Percentiles rank a stretch among this genome's conserved stretches.
Evolutionary conservation across 2,888 invertebrate species (phyloP).

Genomic region (Zhuqinia jingwanae): DNA sequence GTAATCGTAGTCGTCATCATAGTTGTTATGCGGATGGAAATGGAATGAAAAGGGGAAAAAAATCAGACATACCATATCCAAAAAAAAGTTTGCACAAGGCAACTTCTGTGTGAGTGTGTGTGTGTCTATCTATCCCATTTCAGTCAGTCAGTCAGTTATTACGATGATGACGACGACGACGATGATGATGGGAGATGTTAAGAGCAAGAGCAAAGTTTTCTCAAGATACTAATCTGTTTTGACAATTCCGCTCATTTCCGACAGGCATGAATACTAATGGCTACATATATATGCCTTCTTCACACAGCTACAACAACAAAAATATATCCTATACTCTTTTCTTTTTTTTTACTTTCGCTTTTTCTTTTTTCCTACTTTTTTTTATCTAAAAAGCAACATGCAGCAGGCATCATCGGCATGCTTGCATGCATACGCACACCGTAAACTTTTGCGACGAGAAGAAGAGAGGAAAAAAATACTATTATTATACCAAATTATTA

Average conservation of each 20-base stretch:
- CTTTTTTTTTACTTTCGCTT: constrained; percentile 4
- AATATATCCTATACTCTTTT: too few species aligned
- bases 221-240: constrained; percentile 78
- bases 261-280: constrained; percentile 71
- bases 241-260: constrained; percentile 77
- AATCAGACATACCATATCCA: not conserved
- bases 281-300: constrained; percentile 17
- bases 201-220: constrained; percentile 62
- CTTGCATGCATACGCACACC: not conserved
- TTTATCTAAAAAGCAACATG: constrained; percentile 46
- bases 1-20: too few species aligned
- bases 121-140: constrained; percentile 5
- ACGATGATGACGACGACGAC: too few species aligned
- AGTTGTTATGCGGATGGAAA: constrained; percentile 50
- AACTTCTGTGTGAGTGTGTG: too few species aligned
- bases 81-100: constrained; percentile 22
- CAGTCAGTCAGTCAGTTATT: not conserved
- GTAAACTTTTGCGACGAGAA: constrained; percentile 4
- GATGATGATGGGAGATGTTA: too few species aligned
- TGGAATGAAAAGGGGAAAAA: constrained; percentile 46
- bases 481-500: too few species aligned
- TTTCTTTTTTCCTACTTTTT: constrained; percentile 23
- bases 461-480: not conserved
- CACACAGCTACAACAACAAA: constrained; percentile 12
- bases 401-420: too few species aligned